Percentiles rank a stretch among this genome's conserved stretches.
Conservation (phyloP, 2,113 vertebrate genomes). For the Brachirus orientalis region DNA sequence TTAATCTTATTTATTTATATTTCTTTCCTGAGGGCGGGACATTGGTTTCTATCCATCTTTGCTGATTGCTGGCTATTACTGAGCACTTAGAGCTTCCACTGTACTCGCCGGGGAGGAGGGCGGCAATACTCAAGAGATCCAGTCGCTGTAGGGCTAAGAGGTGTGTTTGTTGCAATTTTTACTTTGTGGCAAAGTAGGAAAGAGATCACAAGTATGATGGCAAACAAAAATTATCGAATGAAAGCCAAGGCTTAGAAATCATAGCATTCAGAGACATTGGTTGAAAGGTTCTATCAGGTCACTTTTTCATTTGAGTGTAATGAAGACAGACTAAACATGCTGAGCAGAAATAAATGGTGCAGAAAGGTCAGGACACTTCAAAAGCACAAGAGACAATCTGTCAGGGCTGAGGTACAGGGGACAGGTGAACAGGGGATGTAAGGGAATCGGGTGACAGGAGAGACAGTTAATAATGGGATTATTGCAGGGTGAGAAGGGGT, state of each 20-base stretch:
- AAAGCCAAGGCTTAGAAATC: neutral
- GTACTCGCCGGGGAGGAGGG: conserved; percentile 65
- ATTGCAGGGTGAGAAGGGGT: too few relatives aligned
- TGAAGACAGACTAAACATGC: too few relatives aligned
- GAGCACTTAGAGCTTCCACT: conserved; percentile 78
- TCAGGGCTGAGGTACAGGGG: neutral
- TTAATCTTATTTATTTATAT: conserved; percentile 85
- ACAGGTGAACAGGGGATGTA: neutral
- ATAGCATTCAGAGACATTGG: neutral
- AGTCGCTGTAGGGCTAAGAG: conserved; percentile 61
- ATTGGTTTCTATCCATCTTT: conserved; percentile 73
- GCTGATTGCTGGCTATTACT: conserved; percentile 82
- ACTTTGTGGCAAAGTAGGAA: conserved; percentile 19
- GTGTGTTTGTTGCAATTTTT: conserved; percentile 47
- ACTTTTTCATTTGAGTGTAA: too few relatives aligned
- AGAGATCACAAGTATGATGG: conserved; percentile 17
- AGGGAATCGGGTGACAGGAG: neutral
- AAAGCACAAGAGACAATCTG: too few relatives aligned
- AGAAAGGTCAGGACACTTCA: too few relatives aligned
- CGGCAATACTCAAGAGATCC: conserved; percentile 64
- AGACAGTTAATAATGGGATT: too few relatives aligned
- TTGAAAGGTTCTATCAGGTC: neutral
- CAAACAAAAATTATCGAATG: conserved; percentile 7
- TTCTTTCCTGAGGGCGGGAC: conserved; percentile 77
- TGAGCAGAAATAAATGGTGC: too few relatives aligned